phyloP scores from a whole-genome alignment of 2,888 invertebrate species.

The Tanytarsus gracilentus region DNA sequence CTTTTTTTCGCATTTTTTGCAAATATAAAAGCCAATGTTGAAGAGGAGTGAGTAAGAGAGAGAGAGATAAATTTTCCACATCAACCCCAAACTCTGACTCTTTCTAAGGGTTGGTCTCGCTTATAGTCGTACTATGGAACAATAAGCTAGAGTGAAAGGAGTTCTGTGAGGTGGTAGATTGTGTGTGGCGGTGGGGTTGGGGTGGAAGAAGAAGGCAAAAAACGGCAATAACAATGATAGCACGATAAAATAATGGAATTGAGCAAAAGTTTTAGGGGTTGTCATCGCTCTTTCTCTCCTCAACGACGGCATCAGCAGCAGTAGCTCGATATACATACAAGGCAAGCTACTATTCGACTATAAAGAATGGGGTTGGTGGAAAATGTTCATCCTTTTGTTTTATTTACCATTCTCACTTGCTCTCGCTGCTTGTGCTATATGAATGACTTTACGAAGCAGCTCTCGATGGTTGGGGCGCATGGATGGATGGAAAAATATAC shows the following conservation, averaged over 20 bases:
- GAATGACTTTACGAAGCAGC: not conserved
- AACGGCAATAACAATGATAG: conserved; percentile 29
- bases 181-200: too few species aligned
- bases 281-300: conserved; percentile 21
- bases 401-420: conserved; percentile 22
- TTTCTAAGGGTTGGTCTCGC: too few species aligned
- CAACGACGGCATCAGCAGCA: not conserved
- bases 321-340: too few species aligned
- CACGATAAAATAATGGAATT: conserved; percentile 27
- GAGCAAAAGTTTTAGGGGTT: conserved; percentile 23
- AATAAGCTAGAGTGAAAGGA: too few species aligned
- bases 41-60: too few species aligned
- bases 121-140: too few species aligned
- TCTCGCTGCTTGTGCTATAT: not conserved
- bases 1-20: too few species aligned
- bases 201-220: conserved; percentile 17
- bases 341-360: not conserved
- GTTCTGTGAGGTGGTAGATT: too few species aligned
- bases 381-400: conserved; percentile 28
- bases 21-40: too few species aligned
- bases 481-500: conserved; percentile 47
- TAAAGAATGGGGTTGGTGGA: conserved; percentile 14
- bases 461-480: conserved; percentile 28
- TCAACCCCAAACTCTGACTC: too few species aligned
- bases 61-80: too few species aligned